Evolutionary conservation across 2,888 invertebrate genomes (phyloP), one percentile per base, ranked within the genome.

Genomic region (Saturnia pavonia): DNA sequence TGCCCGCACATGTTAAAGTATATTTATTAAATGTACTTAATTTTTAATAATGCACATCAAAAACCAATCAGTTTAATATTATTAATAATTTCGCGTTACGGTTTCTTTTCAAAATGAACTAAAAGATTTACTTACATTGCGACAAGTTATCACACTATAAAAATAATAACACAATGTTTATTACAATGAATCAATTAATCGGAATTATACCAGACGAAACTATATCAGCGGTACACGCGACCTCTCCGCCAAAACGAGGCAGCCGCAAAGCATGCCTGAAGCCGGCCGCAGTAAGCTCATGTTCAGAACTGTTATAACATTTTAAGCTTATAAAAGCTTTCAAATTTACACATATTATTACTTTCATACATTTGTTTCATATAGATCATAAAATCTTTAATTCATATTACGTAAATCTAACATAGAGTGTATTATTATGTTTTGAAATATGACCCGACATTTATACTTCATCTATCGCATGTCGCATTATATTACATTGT

Each of bases 221-320:
- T 51, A 54, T 45, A 51, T 67, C 68, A 63, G 54, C 42, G 11
- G 60, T 67, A 40, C 70, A 70, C 51, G 67, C 70, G 65, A 65
- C 65, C 8, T 40, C 40, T 19, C 65, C 19, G 65, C 8, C 65
- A 65, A 65, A 54, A 67, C 42, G 60, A 69, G 27, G 66, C 85
- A 92, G 89, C 89, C 88, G 91, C 91, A 92, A 89, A 90, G 84
- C 87, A 78, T 79, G 82, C 88, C 86, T 88, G 88, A 82, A 76
- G 74, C 79, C 83, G 89, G 91, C 91, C 89, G 93, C 93, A 94
- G 92, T 94, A 88, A 84, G 69, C 75, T 91, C 90, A 85, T 76
- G 80, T 60, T 79, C 87, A 89, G 74, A 91, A 88, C 69, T 76
- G 79, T 74, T 85, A 40, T 1, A n/a, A n/a, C 8, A 54, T 54